Base-by-base conservation (phyloP, 2,888 invertebrate genomes). In the Stegana nigrithorax region DNA sequence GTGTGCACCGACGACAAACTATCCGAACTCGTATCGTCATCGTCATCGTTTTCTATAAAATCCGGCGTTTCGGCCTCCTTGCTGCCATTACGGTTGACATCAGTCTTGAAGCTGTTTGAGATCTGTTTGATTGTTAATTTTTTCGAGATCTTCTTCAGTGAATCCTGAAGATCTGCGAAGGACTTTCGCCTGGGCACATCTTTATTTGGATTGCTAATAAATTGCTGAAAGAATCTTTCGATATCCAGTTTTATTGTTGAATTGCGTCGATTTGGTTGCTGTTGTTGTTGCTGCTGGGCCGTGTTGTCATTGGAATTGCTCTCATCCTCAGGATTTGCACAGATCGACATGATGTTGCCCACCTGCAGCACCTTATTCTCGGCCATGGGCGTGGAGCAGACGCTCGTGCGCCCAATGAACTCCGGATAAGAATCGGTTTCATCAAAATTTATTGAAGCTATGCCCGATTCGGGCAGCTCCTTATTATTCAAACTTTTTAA, bases 301-400 rank as follows among this genome's bases (percentile, higher is more conserved):
- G 65, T 45, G 55, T 80, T 75, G 32, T 71, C 69, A 62, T 75
- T 77, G 0, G 75, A 74, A 45, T 76, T 75, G 57, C 72, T 67
- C 59, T 75, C 75, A 61, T 78, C 73, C 44, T 78, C 89, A 0
- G 90, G 88, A 76, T 90, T 89, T 67, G 90, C 89, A 79, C 92
- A 92, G 72, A 93, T 93, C 0, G 92, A 91, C 69, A 93, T 87
- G 42, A 91, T 90, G 64, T 90, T 92, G 8, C 89, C 91, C n/a
- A 90, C 91, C 71, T 92, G 91, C 5, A 93, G 80, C 1, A 93
- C 88, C 82, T 92, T 92, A 81, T 89, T 91, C 78, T 93, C 93
- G 0, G 91, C 89, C 88, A 93, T 89, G 0, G 93, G 93, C 0
- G 93, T 93, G 0, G 92, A 92, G 68, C 92, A 92, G 0, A 93